Evolutionary conservation across 2,888 invertebrate genomes (phyloP).

Genomic region (Callosobruchus maculatus): DNA sequence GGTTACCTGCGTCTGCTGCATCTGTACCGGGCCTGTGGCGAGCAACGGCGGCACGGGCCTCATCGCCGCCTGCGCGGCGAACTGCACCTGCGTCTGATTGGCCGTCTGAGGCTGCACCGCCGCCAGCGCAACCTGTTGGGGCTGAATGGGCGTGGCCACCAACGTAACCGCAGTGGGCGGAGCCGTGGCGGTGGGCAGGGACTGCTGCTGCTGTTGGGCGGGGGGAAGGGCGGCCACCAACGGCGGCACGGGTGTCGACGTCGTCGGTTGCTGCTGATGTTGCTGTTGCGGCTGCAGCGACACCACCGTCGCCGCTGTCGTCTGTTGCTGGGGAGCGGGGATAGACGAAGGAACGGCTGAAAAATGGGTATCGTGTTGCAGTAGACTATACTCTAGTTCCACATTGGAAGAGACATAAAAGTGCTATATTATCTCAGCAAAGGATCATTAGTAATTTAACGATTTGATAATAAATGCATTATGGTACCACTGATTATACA

Average conservation of each 20-base stretch:
- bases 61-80: conserved; percentile 31
- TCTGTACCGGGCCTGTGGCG: conserved; percentile 38
- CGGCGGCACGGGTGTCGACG: conserved; percentile 18
- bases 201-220: conserved; percentile 5
- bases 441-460: too few relatives aligned
- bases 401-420: too few relatives aligned
- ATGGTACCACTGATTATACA: too few relatives aligned
- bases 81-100: conserved; percentile 26
- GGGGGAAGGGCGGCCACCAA: conserved; percentile 29
- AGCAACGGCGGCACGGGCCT: conserved; percentile 44
- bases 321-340: conserved; percentile 19
- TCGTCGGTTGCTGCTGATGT: conserved; percentile 6
- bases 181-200: conserved; percentile 6
- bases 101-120: conserved; percentile 9
- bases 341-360: conserved; percentile 21
- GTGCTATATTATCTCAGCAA: too few relatives aligned
- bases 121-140: conserved; percentile 17
- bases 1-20: conserved; percentile 29
- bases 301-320: conserved; percentile 13
- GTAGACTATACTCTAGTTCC: too few relatives aligned
- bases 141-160: conserved; percentile 1
- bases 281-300: conserved; percentile 5
- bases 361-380: too few relatives aligned
- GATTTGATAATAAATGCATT: too few relatives aligned
- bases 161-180: conserved; percentile 9